These are phyloP conservation scores for Eira barbara DNA, from an alignment of 2,113 vertebrate genomes.

Conservation along the genomic window DNA sequence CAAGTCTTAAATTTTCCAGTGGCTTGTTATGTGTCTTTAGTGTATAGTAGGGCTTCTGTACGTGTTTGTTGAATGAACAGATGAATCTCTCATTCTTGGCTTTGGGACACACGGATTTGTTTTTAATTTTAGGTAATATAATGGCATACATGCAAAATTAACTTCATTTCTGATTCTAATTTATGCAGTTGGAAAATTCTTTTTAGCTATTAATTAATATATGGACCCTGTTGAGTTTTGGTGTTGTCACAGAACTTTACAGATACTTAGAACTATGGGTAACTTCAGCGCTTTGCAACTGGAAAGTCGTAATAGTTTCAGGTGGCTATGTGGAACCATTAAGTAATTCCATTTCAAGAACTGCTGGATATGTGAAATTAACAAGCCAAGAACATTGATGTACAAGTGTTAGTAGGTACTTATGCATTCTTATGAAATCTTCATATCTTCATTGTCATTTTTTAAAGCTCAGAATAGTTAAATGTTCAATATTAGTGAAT, in stretches of 20 bases:
- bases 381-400: not conserved
- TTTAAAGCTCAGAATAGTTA: not conserved
- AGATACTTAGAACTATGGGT: not conserved
- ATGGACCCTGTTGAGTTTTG: not conserved
- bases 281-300: not conserved
- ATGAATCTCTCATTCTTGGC: not conserved
- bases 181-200: not conserved
- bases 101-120: not conserved
- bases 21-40: not conserved
- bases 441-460: not conserved
- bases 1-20: not conserved
- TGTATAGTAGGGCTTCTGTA: not conserved
- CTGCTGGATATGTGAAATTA: not conserved
- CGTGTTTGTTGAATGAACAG: not conserved
- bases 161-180: not conserved
- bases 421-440: not conserved
- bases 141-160: not conserved
- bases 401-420: not conserved
- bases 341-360: not conserved
- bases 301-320: not conserved
- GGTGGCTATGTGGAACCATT: not conserved
- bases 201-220: not conserved
- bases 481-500: not conserved
- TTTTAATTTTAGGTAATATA: not conserved
- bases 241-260: not conserved